Evolutionary conservation across 2,888 invertebrate species (phyloP).

Genomic region (Catocala nupta): DNA sequence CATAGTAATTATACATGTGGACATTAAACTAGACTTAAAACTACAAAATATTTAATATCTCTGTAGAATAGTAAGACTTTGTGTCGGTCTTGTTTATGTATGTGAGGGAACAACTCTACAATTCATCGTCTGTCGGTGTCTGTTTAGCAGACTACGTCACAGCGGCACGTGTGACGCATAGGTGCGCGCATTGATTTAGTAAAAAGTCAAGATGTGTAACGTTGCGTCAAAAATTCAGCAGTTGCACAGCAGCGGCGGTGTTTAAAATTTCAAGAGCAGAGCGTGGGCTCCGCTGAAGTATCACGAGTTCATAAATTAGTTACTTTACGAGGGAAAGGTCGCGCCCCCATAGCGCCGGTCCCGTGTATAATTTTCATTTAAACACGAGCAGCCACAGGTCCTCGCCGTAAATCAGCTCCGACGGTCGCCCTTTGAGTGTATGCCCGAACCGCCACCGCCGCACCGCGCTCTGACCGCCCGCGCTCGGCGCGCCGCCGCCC

Average conservation of each 20-base stretch:
- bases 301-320: conserved; percentile 83
- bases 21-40: too few species aligned
- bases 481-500: conserved; percentile 42
- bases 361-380: conserved; percentile 84
- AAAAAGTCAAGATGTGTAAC: conserved; percentile 69
- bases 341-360: conserved; percentile 70
- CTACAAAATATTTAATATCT: too few species aligned
- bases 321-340: conserved; percentile 82
- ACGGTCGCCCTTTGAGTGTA: conserved; percentile 69
- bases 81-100: too few species aligned
- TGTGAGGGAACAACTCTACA: too few species aligned
- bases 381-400: conserved; percentile 81
- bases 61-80: too few species aligned
- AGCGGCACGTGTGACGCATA: conserved; percentile 25
- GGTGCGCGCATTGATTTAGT: conserved; percentile 58
- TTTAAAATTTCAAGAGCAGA: conserved; percentile 82
- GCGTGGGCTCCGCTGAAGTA: conserved; percentile 73
- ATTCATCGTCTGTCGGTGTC: too few species aligned
- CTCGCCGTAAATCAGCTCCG: conserved; percentile 79
- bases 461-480: conserved; percentile 37
- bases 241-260: conserved; percentile 67
- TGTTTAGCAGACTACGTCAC: not conserved
- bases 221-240: conserved; percentile 72
- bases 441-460: conserved; percentile 46
- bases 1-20: too few species aligned